Base-by-base conservation (phyloP, 2,113 vertebrate genomes). In the Acrocephalus arundinaceus region DNA sequence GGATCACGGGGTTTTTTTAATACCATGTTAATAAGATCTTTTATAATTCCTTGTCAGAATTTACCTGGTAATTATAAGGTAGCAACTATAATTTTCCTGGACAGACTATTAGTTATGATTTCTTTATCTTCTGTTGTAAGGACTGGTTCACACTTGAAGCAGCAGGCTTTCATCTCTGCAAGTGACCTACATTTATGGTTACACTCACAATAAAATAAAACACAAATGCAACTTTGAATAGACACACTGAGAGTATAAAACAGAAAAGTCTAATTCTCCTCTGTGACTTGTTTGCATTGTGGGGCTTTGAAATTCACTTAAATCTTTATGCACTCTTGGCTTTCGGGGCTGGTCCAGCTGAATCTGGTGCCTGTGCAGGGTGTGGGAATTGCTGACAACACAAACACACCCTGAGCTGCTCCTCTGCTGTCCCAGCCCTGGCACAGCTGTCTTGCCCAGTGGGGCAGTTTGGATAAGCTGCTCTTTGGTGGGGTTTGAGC, bases 61-160 rank as follows among this genome's bases (percentile, higher is more conserved):
- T 97, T 96, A 96, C 96, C 96, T 97, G 78, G 96, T 97, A 97
- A 98, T 97, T 97, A 95, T 96, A 94, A 97, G 97, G 97, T 97
- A 97, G 93, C 95, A 96, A 89, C 94, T 96, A 22, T 94, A 94
- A 95, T 97, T 97, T 91, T 96, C 93, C 94, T 52, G 93, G 85
- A 97, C 94, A 92, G 88, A 43, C 31, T 96, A 57, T 97, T 97
- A 94, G 95, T 96, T 97, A 91, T 68, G 81, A 95, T 97, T 97
- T 97, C 80, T 78, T 84, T 89, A 92, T 96, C 93, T 94, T 94
- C 48, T 82, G 58, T 91, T 77, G 73, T 70, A 92, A 92, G 83
- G 93, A 82, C 65, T 77, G 92, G 91, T 91, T 93, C 92, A 89
- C 84, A 96, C 77, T 92, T 31, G 63, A 96, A 90, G 93, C 94